Evolutionary conservation across 2,888 invertebrate species (phyloP).

Genomic region (Mayetiola destructor): DNA sequence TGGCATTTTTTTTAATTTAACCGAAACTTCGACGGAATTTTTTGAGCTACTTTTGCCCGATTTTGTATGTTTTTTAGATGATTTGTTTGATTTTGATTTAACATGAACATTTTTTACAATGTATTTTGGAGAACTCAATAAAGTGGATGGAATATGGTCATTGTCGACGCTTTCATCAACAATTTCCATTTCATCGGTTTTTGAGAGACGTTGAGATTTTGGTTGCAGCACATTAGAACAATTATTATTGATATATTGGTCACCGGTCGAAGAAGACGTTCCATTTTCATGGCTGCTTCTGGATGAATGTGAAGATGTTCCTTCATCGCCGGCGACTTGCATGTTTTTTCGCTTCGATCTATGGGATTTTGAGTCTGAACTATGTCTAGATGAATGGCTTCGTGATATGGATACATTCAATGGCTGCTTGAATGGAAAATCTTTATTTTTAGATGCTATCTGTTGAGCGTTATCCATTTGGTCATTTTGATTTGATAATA

Average conservation of each 20-base stretch:
- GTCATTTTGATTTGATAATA: neutral
- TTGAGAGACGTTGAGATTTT: no score
- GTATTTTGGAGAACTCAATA: no score
- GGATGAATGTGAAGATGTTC: neutral
- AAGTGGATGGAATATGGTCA: no score
- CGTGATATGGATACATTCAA: neutral
- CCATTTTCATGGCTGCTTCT: slow-evolving; percentile 1
- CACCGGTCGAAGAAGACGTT: slow-evolving; percentile 10
- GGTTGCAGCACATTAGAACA: neutral
- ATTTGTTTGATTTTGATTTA: no score
- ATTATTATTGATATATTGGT: neutral
- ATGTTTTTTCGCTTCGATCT: slow-evolving; percentile 8
- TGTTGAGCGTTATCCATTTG: neutral
- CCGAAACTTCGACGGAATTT: no score
- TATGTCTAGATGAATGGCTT: slow-evolving; percentile 1
- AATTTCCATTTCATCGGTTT: no score
- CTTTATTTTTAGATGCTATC: neutral
- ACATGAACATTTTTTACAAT: no score
- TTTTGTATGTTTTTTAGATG: no score
- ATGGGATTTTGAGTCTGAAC: neutral
- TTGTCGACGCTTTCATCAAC: no score
- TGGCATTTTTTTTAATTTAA: no score
- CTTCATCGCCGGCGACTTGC: slow-evolving; percentile 13
- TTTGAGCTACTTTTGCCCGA: no score
- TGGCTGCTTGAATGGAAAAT: slow-evolving; percentile 3